phyloP scores from a whole-genome alignment of 2,113 vertebrate species.

The Campylorhamphus procurvoides region DNA sequence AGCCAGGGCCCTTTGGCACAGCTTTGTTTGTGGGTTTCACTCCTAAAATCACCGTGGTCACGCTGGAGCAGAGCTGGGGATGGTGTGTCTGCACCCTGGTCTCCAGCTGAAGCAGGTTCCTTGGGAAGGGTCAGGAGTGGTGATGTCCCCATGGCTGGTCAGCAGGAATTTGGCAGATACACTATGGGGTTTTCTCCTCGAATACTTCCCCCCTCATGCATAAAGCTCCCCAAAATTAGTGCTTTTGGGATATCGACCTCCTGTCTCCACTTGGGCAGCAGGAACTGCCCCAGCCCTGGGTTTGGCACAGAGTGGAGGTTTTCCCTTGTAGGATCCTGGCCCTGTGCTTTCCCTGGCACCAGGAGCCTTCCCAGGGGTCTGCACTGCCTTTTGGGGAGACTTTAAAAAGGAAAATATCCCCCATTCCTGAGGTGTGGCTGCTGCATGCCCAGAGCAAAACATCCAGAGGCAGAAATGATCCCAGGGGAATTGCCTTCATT shows the following conservation, averaged over 20 bases:
- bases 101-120: rapidly evolving
- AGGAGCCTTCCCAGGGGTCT: neutral
- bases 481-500: neutral
- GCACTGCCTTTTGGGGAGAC: neutral
- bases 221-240: rapidly evolving
- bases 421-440: neutral
- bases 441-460: neutral
- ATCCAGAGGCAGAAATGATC: neutral
- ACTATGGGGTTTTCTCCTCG: rapidly evolving
- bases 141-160: neutral
- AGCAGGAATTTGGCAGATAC: neutral
- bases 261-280: rapidly evolving
- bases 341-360: neutral
- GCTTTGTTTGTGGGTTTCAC: neutral
- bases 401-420: neutral
- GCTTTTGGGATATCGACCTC: neutral
- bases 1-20: rapidly evolving
- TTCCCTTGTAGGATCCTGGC: rapidly evolving
- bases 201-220: too few relatives aligned
- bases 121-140: neutral
- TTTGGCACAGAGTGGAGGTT: rapidly evolving
- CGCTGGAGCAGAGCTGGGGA: neutral
- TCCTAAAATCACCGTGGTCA: rapidly evolving
- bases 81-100: rapidly evolving
- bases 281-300: rapidly evolving